A percentile compares a stretch with the other conserved stretches of the same genome.
phyloP scores from a whole-genome alignment of 2,888 invertebrate species.

The Dicranocentrus wangi region DNA sequence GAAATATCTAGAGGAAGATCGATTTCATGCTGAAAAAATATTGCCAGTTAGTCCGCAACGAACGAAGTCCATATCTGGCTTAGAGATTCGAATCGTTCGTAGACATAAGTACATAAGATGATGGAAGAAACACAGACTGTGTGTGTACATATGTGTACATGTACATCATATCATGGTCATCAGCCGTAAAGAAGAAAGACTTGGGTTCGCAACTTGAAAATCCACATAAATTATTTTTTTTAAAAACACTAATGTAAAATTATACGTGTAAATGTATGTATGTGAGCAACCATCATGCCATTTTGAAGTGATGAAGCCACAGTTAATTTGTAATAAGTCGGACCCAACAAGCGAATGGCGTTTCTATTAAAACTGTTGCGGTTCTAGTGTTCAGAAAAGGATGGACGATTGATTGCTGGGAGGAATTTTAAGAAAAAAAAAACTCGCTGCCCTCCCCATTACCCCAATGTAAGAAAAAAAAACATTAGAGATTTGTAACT shows the following conservation, averaged over 20 bases:
- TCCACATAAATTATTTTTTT: no score
- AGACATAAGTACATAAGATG: no score
- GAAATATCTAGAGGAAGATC: not conserved
- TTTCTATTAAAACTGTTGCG: not conserved
- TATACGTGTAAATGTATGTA: no score
- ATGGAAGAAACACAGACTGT: not conserved
- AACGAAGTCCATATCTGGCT: slow-evolving; percentile 15
- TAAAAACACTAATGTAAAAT: no score
- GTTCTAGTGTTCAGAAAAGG: not conserved
- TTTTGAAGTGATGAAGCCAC: not conserved
- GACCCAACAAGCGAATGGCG: slow-evolving; percentile 3
- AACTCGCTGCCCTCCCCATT: not conserved
- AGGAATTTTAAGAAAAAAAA: slow-evolving; percentile 6
- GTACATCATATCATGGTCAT: no score
- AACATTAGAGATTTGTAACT: not conserved
- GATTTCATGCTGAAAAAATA: slow-evolving; percentile 5
- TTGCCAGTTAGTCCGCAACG: not conserved
- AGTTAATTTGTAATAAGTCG: not conserved
- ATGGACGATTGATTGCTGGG: slow-evolving; percentile 7
- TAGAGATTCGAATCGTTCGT: no score
- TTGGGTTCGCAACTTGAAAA: no score
- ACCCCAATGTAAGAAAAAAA: no score
- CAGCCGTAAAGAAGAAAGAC: no score
- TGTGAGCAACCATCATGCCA: no score
- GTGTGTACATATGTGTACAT: no score